Evolutionary conservation across 2,888 invertebrate genomes (phyloP), one percentile per base, ranked within the genome.

Genomic region (Alviniconcha strummeri): DNA sequence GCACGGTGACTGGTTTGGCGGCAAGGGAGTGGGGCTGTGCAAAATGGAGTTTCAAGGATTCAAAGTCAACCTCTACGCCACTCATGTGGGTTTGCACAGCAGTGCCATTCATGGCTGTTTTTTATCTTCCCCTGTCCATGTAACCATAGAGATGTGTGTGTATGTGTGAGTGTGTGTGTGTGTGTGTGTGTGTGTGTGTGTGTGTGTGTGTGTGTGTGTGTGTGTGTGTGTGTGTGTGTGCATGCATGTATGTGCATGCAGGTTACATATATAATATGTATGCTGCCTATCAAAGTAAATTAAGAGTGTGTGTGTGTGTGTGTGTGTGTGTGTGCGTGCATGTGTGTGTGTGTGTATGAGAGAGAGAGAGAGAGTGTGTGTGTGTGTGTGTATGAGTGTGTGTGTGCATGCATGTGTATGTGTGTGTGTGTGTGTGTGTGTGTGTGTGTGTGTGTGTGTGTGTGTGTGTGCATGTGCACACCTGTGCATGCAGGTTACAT

Each of bases 1-100:
- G 87, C 99, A 99, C 93, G 99, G 98, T 0, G 99, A 99, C 94
- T 99, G 99, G 99, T 99, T 98, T 94, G 99, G 98, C 71, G 99
- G 99, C 6, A 99, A 99, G 95, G 98, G 93, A 19, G 90, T 92
- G 19, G 95, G 94, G 5, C 88, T 95, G 84, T 93, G 91, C 76
- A 90, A 89, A 78, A 85, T 93, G 7, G 82, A 87, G n/a, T 83
- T 91, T 85, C 95, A 96, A 57, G 96, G 95, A 88, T 83, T 91
- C 77, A 95, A 95, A 81, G 95, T 99, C 82, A 97, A 98, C 94
- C 94, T 99, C 84, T 99, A 98, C 94, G 96, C 97, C 88, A 97
- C 98, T 87, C 99, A 99, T 96, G 98, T 98, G 95, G 95, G 96
- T 90, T n/a, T 7, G 36, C 36, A 36, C 36, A 36, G 36, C 36